Percentiles rank a stretch among this genome's conserved stretches.
Conservation (phyloP, 2,888 invertebrate genomes). For the Junonia oenone region DNA sequence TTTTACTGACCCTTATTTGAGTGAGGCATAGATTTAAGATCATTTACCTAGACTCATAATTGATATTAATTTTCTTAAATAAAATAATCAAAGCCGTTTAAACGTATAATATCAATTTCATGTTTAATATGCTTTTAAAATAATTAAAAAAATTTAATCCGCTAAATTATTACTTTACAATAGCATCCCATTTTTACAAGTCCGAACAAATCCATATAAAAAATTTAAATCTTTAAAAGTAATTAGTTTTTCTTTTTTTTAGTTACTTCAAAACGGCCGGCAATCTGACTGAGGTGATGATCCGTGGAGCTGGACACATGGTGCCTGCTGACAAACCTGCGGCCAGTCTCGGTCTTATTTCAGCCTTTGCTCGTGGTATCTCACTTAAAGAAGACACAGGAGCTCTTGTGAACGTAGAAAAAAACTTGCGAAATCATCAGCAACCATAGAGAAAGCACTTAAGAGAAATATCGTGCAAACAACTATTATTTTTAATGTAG, state of each 20-base stretch:
- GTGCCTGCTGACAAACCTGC: slow-evolving; percentile 82
- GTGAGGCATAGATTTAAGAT: too few relatives aligned
- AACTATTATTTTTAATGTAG: slow-evolving; percentile 12
- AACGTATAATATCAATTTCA: too few relatives aligned
- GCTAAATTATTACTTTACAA: too few relatives aligned
- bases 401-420: slow-evolving; percentile 48
- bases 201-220: too few relatives aligned
- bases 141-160: too few relatives aligned
- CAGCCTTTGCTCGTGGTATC: slow-evolving; percentile 76
- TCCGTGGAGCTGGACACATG: slow-evolving; percentile 84
- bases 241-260: slow-evolving; percentile 8
- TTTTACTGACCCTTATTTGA: too few relatives aligned
- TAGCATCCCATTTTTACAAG: too few relatives aligned
- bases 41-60: too few relatives aligned
- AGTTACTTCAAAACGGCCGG: slow-evolving; percentile 79
- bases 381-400: slow-evolving; percentile 55
- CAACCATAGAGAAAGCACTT: slow-evolving; percentile 39
- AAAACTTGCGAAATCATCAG: slow-evolving; percentile 50
- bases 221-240: too few relatives aligned
- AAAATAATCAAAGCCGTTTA: too few relatives aligned
- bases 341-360: slow-evolving; percentile 80
- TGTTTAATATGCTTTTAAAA: too few relatives aligned
- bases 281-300: slow-evolving; percentile 80
- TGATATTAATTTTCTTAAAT: too few relatives aligned
- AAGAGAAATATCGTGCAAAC: slow-evolving; percentile 7